Base-by-base conservation (phyloP, 2,113 vertebrate species). In the Canis aureus region DNA sequence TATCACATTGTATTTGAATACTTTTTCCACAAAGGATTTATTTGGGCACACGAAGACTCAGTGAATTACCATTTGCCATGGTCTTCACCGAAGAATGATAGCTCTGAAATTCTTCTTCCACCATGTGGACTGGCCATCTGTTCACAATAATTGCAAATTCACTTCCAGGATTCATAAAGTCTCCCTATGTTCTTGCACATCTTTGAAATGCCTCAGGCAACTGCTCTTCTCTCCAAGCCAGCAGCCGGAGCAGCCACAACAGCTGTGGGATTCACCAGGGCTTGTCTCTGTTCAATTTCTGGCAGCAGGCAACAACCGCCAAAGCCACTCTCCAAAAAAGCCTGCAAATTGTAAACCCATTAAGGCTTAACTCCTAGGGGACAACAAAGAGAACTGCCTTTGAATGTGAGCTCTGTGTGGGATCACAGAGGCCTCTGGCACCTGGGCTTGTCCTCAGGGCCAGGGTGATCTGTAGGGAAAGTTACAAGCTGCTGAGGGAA, bases 241-340 rank as follows among this genome's bases (percentile, higher is more conserved):
- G 81, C 90, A 15, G 76, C 71, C 86, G n/a, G 94, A 94, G 90
- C 97, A 95, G 94, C 97, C 95, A 93, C 96, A 96, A 92, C 99
- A 98, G 98, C 98, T 99, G 98, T 96, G 96, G 94, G 97, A 97
- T 96, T 98, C 98, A 96, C 97, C 95, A 89, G 97, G 98, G 84
- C 97, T 97, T 90, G 94, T 97, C 96, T 98, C 92, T 92, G 91
- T 90, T 96, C 82, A 29, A 19, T 69, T 95, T 98, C 97, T 98
- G 98, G 96, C 96, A 96, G 96, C 93, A 91, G 94, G 95, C 90
- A 0, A 0, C 97, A 67, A 53, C 84, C 2, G 5, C 38, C 38
- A 43, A 43, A 73, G 66, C 86, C 29, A 9, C 74, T 95, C 91
- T 95, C 93, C 86, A 20, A 69, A 95, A 98, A 97, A 95, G 97